Conservation (phyloP, 1,140 invertebrate genomes). For the Neodiprion virginianus region DNA sequence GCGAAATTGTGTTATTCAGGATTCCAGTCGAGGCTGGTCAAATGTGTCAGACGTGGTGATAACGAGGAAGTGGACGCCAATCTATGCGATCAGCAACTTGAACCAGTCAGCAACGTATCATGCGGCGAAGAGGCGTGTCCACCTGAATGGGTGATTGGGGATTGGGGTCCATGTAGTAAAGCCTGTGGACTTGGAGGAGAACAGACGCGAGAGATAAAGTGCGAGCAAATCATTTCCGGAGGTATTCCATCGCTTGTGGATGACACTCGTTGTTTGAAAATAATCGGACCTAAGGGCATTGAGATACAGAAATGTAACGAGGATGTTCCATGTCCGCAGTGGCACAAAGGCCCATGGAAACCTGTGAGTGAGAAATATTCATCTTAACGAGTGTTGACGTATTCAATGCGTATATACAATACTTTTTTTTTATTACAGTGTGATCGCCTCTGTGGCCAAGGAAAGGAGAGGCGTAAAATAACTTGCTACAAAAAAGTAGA, state of each 20-base stretch:
- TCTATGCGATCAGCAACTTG: constrained; percentile 78
- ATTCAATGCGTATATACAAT: neutral
- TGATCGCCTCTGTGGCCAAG: constrained; percentile 86
- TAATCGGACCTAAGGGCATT: constrained; percentile 72
- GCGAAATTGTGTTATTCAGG: constrained; percentile 60
- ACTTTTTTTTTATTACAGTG: constrained; percentile 67
- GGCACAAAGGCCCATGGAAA: constrained; percentile 86
- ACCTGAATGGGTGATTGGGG: constrained; percentile 80
- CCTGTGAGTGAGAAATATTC: constrained; percentile 67
- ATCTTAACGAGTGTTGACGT: constrained; percentile 10
- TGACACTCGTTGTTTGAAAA: constrained; percentile 75
- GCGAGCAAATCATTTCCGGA: constrained; percentile 74
- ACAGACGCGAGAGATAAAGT: constrained; percentile 76
- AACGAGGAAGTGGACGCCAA: constrained; percentile 73
- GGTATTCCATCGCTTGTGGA: constrained; percentile 72
- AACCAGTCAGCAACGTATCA: constrained; percentile 71
- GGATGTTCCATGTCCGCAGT: constrained; percentile 79
- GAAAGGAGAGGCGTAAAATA: constrained; percentile 76
- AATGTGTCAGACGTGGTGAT: constrained; percentile 73
- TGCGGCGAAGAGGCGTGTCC: constrained; percentile 83
- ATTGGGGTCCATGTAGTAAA: constrained; percentile 85
- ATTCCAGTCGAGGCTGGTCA: constrained; percentile 75
- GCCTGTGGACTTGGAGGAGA: constrained; percentile 79
- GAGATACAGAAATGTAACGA: constrained; percentile 78
- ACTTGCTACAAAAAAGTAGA: constrained; percentile 76